Percentiles rank a stretch among this genome's conserved stretches.
These are phyloP conservation scores for Eupithecia insigniata DNA, from an alignment of 2,888 invertebrate species.

Conservation along the genomic window DNA sequence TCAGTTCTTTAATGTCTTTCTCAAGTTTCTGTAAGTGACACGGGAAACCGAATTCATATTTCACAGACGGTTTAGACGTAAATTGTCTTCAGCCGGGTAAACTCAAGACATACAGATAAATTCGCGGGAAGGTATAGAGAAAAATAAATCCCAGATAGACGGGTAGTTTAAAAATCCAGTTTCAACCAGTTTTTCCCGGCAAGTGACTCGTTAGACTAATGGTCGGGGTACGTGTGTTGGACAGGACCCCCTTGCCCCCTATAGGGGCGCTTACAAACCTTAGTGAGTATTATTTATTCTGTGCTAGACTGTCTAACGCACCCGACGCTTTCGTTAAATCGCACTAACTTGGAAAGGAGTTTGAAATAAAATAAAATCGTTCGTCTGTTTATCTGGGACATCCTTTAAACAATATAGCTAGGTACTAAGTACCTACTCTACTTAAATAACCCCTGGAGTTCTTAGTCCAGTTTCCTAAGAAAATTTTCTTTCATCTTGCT, in stretches of 20 bases:
- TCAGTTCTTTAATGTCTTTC: conserved; percentile 12
- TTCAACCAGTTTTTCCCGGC: conserved; percentile 56
- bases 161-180: conserved; percentile 57
- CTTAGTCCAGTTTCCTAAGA: not conserved
- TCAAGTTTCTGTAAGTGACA: not conserved
- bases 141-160: conserved; percentile 45
- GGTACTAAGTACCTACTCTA: not conserved
- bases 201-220: conserved; percentile 71
- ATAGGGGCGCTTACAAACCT: conserved; percentile 41
- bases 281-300: conserved; percentile 32
- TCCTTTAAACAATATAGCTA: not conserved
- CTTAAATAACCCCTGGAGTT: not conserved
- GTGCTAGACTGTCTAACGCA: conserved; percentile 71
- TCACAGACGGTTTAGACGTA: conserved; percentile 16
- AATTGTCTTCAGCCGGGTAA: conserved; percentile 28
- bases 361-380: conserved; percentile 18
- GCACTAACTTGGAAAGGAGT: conserved; percentile 31
- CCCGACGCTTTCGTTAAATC: conserved; percentile 74
- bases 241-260: conserved; percentile 55
- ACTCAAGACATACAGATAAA: conserved; percentile 35
- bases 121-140: conserved; percentile 38
- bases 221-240: conserved; percentile 65
- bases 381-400: not conserved
- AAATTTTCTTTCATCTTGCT: not conserved
- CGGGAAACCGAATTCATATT: conserved; percentile 16